A percentile compares a stretch with the other conserved stretches of the same genome.
phyloP scores from a whole-genome alignment of 2,113 vertebrate species.

The Smithornis capensis region DNA sequence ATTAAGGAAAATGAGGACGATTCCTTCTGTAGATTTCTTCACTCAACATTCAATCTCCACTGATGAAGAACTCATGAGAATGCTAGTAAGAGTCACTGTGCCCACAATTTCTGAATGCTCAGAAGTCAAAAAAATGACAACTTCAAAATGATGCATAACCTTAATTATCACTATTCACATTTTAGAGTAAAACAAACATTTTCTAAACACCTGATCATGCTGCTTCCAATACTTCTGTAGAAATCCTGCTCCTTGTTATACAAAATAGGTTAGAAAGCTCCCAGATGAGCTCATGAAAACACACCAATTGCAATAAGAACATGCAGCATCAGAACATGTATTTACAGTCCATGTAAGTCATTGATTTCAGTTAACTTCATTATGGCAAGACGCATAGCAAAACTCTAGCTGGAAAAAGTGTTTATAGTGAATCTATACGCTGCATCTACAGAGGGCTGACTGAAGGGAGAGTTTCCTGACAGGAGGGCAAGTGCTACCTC shows the following conservation, averaged over 20 bases:
- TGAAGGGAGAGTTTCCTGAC: neutral
- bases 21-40: neutral
- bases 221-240: neutral
- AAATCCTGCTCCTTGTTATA: neutral
- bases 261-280: neutral
- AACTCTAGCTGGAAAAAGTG: neutral
- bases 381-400: neutral
- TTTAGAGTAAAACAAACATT: neutral
- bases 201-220: neutral
- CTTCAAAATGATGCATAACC: neutral
- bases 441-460: neutral
- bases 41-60: neutral
- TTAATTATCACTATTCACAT: neutral
- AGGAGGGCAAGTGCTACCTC: neutral
- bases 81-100: neutral
- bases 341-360: neutral
- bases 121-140: neutral
- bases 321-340: accelerated
- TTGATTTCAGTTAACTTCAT: neutral
- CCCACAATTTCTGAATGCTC: neutral
- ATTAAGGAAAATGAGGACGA: neutral
- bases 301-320: neutral
- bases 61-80: neutral
- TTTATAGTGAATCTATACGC: accelerated
- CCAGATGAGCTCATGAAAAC: neutral